Percentiles rank a stretch among this genome's conserved stretches.
Conservation (phyloP, 2,888 invertebrate genomes). For the Hybos culiciformis region DNA sequence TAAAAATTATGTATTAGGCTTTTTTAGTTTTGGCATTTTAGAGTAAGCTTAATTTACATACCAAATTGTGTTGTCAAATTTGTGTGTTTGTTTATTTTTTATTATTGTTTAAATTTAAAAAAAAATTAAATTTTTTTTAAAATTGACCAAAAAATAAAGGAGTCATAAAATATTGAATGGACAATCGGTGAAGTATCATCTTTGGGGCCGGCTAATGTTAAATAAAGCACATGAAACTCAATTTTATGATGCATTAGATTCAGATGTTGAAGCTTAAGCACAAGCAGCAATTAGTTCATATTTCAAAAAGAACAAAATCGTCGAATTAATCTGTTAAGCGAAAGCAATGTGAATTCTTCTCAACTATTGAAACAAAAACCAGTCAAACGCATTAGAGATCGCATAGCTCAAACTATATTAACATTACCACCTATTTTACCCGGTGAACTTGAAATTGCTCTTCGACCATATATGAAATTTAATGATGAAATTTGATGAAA, state of each 20-base stretch:
- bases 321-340: constrained; percentile 29
- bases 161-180: too few relatives aligned
- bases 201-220: constrained; percentile 48
- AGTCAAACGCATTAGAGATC: constrained; percentile 26
- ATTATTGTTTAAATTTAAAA: too few relatives aligned
- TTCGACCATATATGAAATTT: constrained; percentile 45
- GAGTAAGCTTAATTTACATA: too few relatives aligned
- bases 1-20: too few relatives aligned
- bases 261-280: constrained; percentile 43
- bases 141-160: too few relatives aligned
- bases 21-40: too few relatives aligned
- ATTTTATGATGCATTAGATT: constrained; percentile 39
- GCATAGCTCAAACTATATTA: constrained; percentile 43
- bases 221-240: constrained; percentile 41
- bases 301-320: constrained; percentile 32
- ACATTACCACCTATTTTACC: constrained; percentile 44
- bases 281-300: constrained; percentile 45
- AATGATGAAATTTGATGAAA: too few relatives aligned
- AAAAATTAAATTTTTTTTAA: too few relatives aligned
- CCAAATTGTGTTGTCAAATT: too few relatives aligned
- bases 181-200: constrained; percentile 53
- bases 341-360: constrained; percentile 22
- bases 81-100: too few relatives aligned
- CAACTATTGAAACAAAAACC: constrained; percentile 13
- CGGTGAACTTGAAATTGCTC: constrained; percentile 39